phyloP scores from a whole-genome alignment of 2,888 invertebrate species.

The Andrena flavipes region DNA sequence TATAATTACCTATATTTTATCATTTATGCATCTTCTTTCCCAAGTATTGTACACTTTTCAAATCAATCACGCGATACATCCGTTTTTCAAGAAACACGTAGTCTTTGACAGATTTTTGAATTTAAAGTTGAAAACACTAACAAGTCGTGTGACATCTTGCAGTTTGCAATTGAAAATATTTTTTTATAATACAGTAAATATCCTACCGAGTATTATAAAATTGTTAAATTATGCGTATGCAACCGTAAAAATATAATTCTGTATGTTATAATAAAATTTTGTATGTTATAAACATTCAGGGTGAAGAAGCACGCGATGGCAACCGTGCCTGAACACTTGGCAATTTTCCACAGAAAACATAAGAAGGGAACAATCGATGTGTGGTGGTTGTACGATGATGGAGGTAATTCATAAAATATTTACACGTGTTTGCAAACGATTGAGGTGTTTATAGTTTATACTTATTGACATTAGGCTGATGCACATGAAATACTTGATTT shows the following conservation, averaged over 20 bases:
- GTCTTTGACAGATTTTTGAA: too few relatives aligned
- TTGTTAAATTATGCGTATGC: too few relatives aligned
- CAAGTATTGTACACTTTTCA: too few relatives aligned
- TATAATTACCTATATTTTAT: neutral
- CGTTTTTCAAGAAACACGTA: too few relatives aligned
- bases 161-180: too few relatives aligned
- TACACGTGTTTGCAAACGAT: constrained; percentile 19
- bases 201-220: too few relatives aligned
- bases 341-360: constrained; percentile 92
- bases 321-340: constrained; percentile 88
- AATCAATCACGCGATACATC: too few relatives aligned
- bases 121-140: too few relatives aligned
- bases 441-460: constrained; percentile 5
- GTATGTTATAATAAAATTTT: neutral
- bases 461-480: neutral
- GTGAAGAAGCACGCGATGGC: constrained; percentile 77
- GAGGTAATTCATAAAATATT: constrained; percentile 85
- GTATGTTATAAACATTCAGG: constrained; percentile 50
- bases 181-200: too few relatives aligned
- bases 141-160: too few relatives aligned
- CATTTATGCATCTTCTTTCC: too few relatives aligned
- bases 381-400: constrained; percentile 98
- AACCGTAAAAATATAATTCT: too few relatives aligned
- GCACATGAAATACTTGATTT: neutral
- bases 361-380: constrained; percentile 94